phyloP scores from a whole-genome alignment of 2,888 invertebrate genomes.

The Carcina quercana region DNA sequence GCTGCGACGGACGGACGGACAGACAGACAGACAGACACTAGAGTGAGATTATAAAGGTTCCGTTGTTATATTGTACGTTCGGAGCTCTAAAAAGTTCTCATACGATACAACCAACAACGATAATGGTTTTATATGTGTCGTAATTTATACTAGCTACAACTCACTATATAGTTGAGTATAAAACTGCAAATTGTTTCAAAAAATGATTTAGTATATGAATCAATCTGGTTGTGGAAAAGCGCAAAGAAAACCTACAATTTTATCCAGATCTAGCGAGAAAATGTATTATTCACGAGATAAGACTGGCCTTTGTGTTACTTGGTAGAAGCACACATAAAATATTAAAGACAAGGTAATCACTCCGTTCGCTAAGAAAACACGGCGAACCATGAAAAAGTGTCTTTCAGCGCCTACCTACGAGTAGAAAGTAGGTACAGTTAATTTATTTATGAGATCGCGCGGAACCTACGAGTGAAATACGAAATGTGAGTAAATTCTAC shows the following conservation, averaged over 20 bases:
- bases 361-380: constrained; percentile 49
- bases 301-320: constrained; percentile 58
- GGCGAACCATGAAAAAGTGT: constrained; percentile 42
- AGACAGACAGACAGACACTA: too few species aligned
- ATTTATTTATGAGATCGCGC: constrained; percentile 33
- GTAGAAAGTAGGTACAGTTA: constrained; percentile 30
- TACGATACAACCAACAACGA: too few species aligned
- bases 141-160: too few species aligned
- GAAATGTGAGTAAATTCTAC: constrained; percentile 12
- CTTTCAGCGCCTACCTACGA: constrained; percentile 35
- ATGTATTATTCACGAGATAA: constrained; percentile 63
- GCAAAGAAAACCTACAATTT: constrained; percentile 39
- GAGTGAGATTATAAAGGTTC: too few species aligned
- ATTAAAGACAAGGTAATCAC: constrained; percentile 59
- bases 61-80: too few species aligned
- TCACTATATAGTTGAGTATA: too few species aligned
- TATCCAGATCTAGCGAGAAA: constrained; percentile 28
- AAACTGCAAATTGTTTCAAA: too few species aligned
- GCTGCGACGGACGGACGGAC: too few species aligned
- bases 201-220: too few species aligned
- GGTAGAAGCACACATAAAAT: constrained; percentile 57
- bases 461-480: constrained; percentile 24
- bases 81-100: too few species aligned
- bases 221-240: neutral
- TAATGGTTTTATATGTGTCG: too few species aligned